Base-by-base conservation (phyloP, 2,888 invertebrate genomes). In the Eurytoma adleriae region DNA sequence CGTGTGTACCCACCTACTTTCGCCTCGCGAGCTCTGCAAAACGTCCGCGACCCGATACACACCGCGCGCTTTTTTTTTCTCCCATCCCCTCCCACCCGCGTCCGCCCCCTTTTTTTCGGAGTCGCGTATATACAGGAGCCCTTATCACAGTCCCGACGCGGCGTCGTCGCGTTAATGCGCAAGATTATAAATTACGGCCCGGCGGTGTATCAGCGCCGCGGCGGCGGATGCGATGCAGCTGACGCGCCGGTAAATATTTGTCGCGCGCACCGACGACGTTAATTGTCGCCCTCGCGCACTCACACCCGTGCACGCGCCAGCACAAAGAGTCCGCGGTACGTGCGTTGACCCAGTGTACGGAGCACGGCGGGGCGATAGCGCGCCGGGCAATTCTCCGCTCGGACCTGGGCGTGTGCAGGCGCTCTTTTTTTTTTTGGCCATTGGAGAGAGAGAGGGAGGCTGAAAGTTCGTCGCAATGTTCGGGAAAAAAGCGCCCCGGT, bases 91-190 rank as follows among this genome's bases (percentile, higher is more conserved):
- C 2, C 24, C 24, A 2, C 24, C n/a, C 50, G 24, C 61, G 40
- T 27, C 48, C 16, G n/a, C 1, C 40, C 27, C 5, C 24, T n/a
- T 20, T 72, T 50, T 57, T 57, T 40, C 54, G 54, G 12, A 14
- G n/a, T 18, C 54, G 81, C 82, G 78, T 81, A 80, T 82, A 83
- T 87, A 87, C 86, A 85, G 85, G 86, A 87, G 84, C 83, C 83
- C 83, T 83, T 82, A 81, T 76, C 81, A 78, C 84, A 24, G 24
- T 67, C 67, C 52, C 52, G 1, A 20, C 52, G 18, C 50, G 18
- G 18, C 24, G 48, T 77, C 77, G 54, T 64, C 18, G 20, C 54
- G 18, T 20, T 70, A 70, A 77, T 16, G n/a, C 16, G 13, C 67
- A 48, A 59, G 59, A 72, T 78, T 68, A 71, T 59, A 78, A 78